Percentiles rank a stretch among this genome's conserved stretches.
Evolutionary conservation across 2,888 invertebrate genomes (phyloP).

Genomic region (Ormyrus thymus): DNA sequence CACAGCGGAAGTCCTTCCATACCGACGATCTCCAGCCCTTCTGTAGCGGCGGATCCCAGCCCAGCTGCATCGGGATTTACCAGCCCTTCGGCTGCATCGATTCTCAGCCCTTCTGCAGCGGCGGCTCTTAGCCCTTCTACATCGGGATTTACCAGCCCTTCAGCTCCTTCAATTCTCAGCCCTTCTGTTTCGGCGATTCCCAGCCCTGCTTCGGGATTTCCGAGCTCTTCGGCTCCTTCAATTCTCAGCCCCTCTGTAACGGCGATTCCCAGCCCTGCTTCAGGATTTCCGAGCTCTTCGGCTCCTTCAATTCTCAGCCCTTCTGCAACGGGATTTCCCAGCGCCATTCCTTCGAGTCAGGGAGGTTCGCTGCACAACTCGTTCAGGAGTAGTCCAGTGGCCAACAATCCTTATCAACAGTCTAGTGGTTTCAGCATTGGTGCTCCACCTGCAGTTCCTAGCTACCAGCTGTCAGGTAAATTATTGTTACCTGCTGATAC

Average conservation of each 20-base stretch:
- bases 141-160: constrained; percentile 28
- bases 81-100: constrained; percentile 12
- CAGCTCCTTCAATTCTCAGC: no score
- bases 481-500: no score
- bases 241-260: neutral
- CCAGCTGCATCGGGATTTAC: neutral
- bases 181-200: no score
- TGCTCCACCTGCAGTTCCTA: neutral
- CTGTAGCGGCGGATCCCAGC: neutral
- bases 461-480: neutral
- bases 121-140: constrained; percentile 51
- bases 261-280: constrained; percentile 41
- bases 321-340: constrained; percentile 41
- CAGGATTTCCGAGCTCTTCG: constrained; percentile 4
- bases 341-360: constrained; percentile 58
- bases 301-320: constrained; percentile 41
- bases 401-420: neutral
- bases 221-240: no score
- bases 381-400: constrained; percentile 62
- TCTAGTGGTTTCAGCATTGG: neutral
- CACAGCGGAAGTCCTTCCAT: no score
- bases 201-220: no score
- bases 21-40: neutral
- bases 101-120: neutral
- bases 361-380: constrained; percentile 61